phyloP scores from a whole-genome alignment of 2,888 invertebrate genomes.

The Megastigmus dorsalis region DNA sequence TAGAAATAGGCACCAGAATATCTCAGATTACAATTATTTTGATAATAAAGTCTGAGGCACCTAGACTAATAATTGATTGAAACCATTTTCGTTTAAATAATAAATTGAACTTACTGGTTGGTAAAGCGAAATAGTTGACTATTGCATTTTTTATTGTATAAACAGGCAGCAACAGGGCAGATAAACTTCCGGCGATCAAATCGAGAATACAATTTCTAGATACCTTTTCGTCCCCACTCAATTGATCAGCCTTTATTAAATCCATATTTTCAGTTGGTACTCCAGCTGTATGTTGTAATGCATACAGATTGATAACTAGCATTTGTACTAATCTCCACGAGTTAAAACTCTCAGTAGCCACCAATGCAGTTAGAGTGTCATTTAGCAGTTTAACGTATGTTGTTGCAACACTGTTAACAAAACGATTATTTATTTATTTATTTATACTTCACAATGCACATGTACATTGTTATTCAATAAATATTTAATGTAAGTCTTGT shows the following conservation, averaged over 20 bases:
- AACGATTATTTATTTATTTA: conserved; percentile 13
- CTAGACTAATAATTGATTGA: too few species aligned
- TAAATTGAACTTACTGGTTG: conserved; percentile 77
- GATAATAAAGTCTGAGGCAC: too few species aligned
- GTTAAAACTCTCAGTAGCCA: conserved; percentile 86
- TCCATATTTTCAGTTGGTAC: conserved; percentile 68
- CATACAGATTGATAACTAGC: conserved; percentile 85
- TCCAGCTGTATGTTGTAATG: conserved; percentile 79
- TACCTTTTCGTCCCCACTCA: conserved; percentile 78
- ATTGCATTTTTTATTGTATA: conserved; percentile 82
- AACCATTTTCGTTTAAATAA: conserved; percentile 23
- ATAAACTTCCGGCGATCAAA: conserved; percentile 80
- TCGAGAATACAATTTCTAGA: conserved; percentile 79
- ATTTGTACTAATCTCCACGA: conserved; percentile 86
- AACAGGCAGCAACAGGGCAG: conserved; percentile 82
- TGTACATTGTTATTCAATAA: too few species aligned
- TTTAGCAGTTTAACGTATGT: conserved; percentile 80
- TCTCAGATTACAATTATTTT: too few species aligned
- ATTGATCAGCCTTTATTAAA: conserved; percentile 73
- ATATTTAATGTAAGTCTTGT: too few species aligned
- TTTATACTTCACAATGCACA: neutral
- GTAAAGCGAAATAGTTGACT: conserved; percentile 81
- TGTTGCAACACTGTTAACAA: conserved; percentile 78
- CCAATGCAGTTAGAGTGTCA: conserved; percentile 83
- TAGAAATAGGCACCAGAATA: too few species aligned